phyloP scores from a whole-genome alignment of 2,113 vertebrate species.

The Pteruthius melanotis region DNA sequence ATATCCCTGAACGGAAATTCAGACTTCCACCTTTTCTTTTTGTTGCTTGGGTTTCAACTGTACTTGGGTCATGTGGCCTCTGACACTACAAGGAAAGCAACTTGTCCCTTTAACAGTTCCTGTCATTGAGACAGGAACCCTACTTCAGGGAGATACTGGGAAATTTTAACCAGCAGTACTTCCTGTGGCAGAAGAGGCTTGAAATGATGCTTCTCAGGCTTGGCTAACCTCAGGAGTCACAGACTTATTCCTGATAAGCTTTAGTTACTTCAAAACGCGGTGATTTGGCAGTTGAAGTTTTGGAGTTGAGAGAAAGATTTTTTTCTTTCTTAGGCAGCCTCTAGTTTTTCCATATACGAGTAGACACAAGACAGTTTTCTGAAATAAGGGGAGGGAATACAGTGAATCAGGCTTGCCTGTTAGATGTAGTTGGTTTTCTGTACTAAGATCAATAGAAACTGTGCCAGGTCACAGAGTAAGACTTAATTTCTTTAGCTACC shows the following conservation, averaged over 20 bases:
- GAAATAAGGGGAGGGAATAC: not conserved
- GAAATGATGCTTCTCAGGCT: not conserved
- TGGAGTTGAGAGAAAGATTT: not conserved
- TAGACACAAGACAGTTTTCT: not conserved
- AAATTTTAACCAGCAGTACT: not conserved
- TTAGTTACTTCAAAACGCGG: not conserved
- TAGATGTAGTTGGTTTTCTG: not conserved
- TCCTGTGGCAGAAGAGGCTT: not conserved
- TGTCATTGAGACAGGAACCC: not conserved
- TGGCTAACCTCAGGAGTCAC: not conserved
- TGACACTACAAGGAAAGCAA: not conserved
- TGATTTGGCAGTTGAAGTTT: not conserved
- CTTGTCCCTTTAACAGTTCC: not conserved
- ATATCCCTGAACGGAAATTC: not conserved
- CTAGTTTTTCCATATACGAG: not conserved
- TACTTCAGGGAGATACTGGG: not conserved
- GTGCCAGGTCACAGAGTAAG: not conserved
- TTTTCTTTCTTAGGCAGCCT: not conserved
- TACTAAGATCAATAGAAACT: not conserved
- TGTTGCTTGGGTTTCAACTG: not conserved
- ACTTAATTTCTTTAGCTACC: not conserved
- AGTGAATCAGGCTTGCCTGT: not conserved
- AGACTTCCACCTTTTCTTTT: slow-evolving; percentile 2
- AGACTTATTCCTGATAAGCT: not conserved
- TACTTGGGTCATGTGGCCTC: not conserved